Base-by-base conservation (phyloP, 2,113 vertebrate genomes). In the Nannospalax galili region DNA sequence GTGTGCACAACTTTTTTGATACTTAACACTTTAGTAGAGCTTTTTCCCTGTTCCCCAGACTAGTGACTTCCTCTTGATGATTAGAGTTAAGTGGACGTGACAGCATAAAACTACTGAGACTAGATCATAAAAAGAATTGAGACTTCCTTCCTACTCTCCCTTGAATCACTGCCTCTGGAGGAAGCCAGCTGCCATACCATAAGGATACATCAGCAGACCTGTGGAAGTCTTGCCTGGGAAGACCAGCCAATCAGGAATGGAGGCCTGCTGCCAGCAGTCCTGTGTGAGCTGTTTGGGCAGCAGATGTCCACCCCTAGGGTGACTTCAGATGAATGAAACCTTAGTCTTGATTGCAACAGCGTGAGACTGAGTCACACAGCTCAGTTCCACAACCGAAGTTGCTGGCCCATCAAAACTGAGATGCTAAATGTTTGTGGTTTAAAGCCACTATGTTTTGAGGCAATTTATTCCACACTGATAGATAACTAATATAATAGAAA, bases 361-460 rank as follows among this genome's bases (percentile, higher is more conserved):
- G 42, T n/a, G 72, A 89, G 28, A 85, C 45, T 88, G 67, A 96
- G 82, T 95, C 94, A 96, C 1, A 48, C n/a, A 72, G 45, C 64
- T 40, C 60, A 40, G 24, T 64, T 87, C 48, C 84, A 15, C 60
- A 91, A n/a, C n/a, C 24, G 74, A 60, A 82, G 70, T 28, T 80
- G 37, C 88, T 60, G 56, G 52, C 6, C n/a, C 91, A 56, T 42
- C 70, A 67, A 78, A 65, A 64, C 60, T 67, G 72, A 92, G 65
- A 62, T 62, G 69, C 85, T 60, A 58, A 42, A 12, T 82, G 70
- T 74, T 88, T 80, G 32, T 84, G 78, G 26, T 93, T 86, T 86
- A 84, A 94, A 86, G 42, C 28, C 45, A 77, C 40, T 90, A 69
- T 45, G 37, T 95, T 84, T 93, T 90, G 32, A 73, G 64, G n/a